Evolutionary conservation across 2,888 invertebrate species (phyloP), one percentile per base, ranked within the genome.

Genomic region (Bugula neritina): DNA sequence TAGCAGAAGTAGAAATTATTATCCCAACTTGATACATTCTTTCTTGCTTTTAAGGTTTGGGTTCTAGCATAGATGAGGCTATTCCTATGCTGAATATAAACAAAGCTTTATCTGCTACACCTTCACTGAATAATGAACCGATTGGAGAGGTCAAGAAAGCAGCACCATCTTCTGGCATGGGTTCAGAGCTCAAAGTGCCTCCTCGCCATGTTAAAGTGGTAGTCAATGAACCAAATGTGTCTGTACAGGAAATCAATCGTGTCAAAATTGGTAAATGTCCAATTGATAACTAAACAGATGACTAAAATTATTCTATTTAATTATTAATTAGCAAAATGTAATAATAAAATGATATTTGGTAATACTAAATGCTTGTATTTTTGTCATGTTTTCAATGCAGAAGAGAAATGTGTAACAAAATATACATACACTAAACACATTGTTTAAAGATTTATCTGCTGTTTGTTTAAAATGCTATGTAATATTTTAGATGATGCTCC

Each of bases 171-270:
- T 63, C 63, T 29, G 10, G 10, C n/a, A 31, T 13, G 3, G 10
- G 3, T 21, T 5, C 23, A 25, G 55, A 55, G 55, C 13, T 5
- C 21, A 55, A n/a, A n/a, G 25, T 63, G 31, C 63, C 63, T 2
- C 63, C 63, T 63, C 63, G 63, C 31, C 63, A 63, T 63, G 63
- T 63, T 17, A 21, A 63, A 31, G 27, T 63, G 13, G 31, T 10
- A 17, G 63, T 63, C 3, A 27, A 63, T 13, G 31, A 63, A 25
- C 21, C 63, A 10, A 63, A 31, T 10, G 31, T 63, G 10, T 17
- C 25, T 17, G 63, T 63, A 13, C 31, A 63, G 10, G 63, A 63
- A 34, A 27, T 29, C 5, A 63, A 63, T 31, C 29, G 63, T 10
- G 31, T 10, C 10, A 13, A 27, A 17, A 13, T 63, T 29, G 63